Conservation (phyloP, 2,888 invertebrate genomes). For the Lypha dubia region DNA sequence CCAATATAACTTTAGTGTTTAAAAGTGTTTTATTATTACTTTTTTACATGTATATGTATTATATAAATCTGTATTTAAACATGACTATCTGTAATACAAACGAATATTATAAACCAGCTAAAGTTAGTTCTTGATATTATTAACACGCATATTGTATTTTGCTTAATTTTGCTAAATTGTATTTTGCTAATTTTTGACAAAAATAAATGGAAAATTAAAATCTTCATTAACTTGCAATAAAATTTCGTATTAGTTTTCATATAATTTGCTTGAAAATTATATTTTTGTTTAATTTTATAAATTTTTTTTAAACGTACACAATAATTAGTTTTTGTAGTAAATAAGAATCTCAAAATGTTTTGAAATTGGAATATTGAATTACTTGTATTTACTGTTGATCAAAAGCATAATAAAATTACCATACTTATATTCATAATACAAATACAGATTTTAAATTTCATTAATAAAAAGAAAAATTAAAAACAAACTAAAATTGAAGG, state of each 20-base stretch:
- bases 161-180: not conserved
- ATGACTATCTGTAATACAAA: not conserved
- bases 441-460: not conserved
- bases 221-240: constrained; percentile 23
- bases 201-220: not conserved
- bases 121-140: constrained; percentile 27
- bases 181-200: not conserved
- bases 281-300: not conserved
- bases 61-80: not conserved
- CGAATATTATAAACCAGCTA: not conserved
- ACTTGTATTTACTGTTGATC: constrained; percentile 38
- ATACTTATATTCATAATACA: constrained; percentile 35
- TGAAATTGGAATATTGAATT: constrained; percentile 18
- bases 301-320: constrained; percentile 1
- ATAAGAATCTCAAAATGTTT: constrained; percentile 30
- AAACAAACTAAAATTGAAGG: not conserved
- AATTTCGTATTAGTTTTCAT: not conserved
- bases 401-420: constrained; percentile 23
- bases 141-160: not conserved
- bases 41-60: constrained; percentile 17
- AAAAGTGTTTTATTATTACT: constrained; percentile 41
- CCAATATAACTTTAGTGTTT: constrained; percentile 34
- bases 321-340: constrained; percentile 25
- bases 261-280: not conserved
- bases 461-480: not conserved